These are phyloP conservation scores for Epinephelus lanceolatus DNA, from an alignment of 2,113 vertebrate species.

Conservation along the genomic window DNA sequence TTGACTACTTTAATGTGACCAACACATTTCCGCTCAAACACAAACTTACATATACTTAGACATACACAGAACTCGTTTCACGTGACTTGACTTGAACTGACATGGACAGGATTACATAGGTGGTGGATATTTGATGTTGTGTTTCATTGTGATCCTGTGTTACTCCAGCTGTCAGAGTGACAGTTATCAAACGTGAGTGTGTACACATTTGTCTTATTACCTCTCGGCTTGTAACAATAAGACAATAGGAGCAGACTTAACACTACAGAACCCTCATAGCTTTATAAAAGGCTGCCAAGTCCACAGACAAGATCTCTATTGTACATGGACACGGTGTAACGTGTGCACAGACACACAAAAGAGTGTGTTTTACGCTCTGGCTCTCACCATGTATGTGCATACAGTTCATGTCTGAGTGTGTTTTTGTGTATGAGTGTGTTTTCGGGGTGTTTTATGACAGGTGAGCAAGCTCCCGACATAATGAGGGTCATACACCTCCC, in stretches of 20 bases:
- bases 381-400: not conserved
- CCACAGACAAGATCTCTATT: not conserved
- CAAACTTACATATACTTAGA: not conserved
- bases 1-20: no score
- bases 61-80: not conserved
- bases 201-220: not conserved
- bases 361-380: not conserved
- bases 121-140: not conserved
- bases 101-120: not conserved
- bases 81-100: not conserved
- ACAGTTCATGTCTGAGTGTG: not conserved
- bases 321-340: not conserved
- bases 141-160: not conserved
- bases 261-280: not conserved
- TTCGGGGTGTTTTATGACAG: slow-evolving; percentile 43
- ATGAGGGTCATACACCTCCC: slow-evolving; percentile 62
- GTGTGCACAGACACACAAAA: not conserved
- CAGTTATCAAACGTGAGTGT: not conserved
- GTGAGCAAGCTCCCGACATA: slow-evolving; percentile 60
- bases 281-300: slow-evolving; percentile 20
- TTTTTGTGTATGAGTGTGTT: not conserved
- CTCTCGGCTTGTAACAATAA: not conserved
- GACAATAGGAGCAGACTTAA: not conserved
- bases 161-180: not conserved
- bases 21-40: not conserved